These are phyloP conservation scores for Galerucella pusilla DNA, from an alignment of 2,888 invertebrate species.

Conservation along the genomic window DNA sequence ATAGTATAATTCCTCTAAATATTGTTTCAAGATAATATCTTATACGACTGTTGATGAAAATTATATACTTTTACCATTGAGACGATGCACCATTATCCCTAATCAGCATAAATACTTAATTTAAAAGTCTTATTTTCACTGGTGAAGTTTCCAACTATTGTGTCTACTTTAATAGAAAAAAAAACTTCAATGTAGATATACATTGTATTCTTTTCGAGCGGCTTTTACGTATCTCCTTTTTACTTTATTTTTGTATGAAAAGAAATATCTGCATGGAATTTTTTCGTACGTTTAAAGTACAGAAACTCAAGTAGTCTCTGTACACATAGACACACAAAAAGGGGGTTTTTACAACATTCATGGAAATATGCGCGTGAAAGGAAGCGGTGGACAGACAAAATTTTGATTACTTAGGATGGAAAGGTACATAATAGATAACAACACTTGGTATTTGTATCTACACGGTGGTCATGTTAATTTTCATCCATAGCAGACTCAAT, in stretches of 20 bases:
- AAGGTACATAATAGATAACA: constrained; percentile 2
- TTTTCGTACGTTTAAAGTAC: constrained; percentile 9
- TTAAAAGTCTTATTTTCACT: neutral
- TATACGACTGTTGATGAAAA: too few relatives aligned
- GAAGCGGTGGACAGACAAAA: constrained; percentile 18
- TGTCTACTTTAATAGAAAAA: neutral
- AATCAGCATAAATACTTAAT: neutral
- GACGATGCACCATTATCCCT: neutral
- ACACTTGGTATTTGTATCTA: neutral
- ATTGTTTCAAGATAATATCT: too few relatives aligned
- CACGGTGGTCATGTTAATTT: neutral
- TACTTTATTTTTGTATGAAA: constrained; percentile 4
- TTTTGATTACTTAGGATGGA: constrained; percentile 14
- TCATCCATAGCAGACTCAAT: too few relatives aligned
- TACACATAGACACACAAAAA: constrained; percentile 1
- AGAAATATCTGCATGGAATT: neutral
- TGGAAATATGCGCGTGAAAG: constrained; percentile 11
- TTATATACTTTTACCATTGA: too few relatives aligned
- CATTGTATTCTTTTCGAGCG: neutral
- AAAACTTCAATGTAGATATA: neutral
- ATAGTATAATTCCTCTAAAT: too few relatives aligned
- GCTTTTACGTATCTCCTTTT: neutral
- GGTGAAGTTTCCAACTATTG: neutral
- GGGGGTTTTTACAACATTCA: constrained; percentile 11
- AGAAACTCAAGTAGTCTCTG: constrained; percentile 15